Base-by-base conservation (phyloP, 2,113 vertebrate species). In the Butorides virescens region DNA sequence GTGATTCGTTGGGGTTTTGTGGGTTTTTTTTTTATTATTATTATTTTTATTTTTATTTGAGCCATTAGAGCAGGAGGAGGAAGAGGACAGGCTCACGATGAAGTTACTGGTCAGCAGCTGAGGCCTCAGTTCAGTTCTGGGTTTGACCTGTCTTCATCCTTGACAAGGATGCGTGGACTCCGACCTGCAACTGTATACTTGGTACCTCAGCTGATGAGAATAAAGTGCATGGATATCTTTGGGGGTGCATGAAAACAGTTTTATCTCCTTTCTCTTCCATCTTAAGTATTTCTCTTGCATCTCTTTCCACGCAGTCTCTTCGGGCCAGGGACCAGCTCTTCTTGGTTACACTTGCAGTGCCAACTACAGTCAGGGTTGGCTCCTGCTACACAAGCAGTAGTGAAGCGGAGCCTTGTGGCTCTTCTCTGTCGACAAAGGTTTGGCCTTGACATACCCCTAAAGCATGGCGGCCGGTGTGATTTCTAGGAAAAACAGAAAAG, bases 161-260 rank as follows among this genome's bases (percentile, higher is more conserved):
- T 65, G 37, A 42, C 50, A 59, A 71, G 18, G 15, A 25, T 12
- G 36, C 14, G 4, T 16, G 26, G 36, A 17, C 36, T 80, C 21
- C 0, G 0, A 4, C 36, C 34, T 47, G 25, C 19, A 47, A 14
- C 44, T 1, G 0, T 21, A 15, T 21, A 15, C 59, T 37, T 46
- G 52, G 29, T 63, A 21, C 27, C 15, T 80, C 20, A 62, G 36
- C 58, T 86, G 44, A 32, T 78, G 72, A 58, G 58, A 82, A 30
- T n/a, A 26, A 87, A 30, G 21, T 46, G 23, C 0, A 5, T 62
- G 47, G 32, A 12, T 68, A 19, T 19, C 62, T 80, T 39, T 36
- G 11, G n/a, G 26, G 23, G 23, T 79, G 27, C 18, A 39, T 55
- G 47, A 37, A 36, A 53, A 9, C 11, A 82, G 2, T 37, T 47